Evolutionary conservation across 2,113 vertebrate genomes (phyloP), one percentile per base, ranked within the genome.

Genomic region (Pleuronectes platessa): DNA sequence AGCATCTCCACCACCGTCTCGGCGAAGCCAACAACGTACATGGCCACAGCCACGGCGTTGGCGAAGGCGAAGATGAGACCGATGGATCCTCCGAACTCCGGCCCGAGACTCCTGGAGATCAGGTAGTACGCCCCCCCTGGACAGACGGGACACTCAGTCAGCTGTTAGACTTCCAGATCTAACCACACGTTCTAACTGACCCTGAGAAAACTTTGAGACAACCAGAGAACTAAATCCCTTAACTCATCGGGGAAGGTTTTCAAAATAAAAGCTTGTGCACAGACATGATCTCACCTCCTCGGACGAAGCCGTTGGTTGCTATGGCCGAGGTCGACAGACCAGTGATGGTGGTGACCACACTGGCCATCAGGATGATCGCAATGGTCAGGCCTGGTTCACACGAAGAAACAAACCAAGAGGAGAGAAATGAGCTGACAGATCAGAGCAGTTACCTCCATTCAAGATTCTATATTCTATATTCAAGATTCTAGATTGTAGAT

Each of bases 21-120:
- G 5, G 97, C 96, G 86, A 99, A 99, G 78, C 98, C 98, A 80
- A 99, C 97, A 10, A 99, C 98, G 63, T 99, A 99, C 98, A 99
- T 99, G 78, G 98, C 97, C 81, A 99, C 97, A 7, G 98, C 98
- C 55, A 99, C 98, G 8, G 98, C 98, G 83, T 99, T 99, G 55
- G 97, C 97, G 81, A 99, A 99, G 62, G 97, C 96, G 42, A 99
- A 99, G 66, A 99, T 99, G 2, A 99, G 94, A 5, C 98, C 97
- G 37, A 99, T 99, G 21, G 98, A 97, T 31, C 98, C 98, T 35
- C 98, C 98, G 42, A 99, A 99, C 89, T 99, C 98, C 7, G 97
- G 97, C 2, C 97, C 98, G 81, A 99, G 86, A 84, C 97, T 99
- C 89, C 97, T 95, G 66, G 98, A 99, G 93, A 99, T 99, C 84